Evolutionary conservation across 2,888 invertebrate genomes (phyloP).

Genomic region (Doris montereyensis): DNA sequence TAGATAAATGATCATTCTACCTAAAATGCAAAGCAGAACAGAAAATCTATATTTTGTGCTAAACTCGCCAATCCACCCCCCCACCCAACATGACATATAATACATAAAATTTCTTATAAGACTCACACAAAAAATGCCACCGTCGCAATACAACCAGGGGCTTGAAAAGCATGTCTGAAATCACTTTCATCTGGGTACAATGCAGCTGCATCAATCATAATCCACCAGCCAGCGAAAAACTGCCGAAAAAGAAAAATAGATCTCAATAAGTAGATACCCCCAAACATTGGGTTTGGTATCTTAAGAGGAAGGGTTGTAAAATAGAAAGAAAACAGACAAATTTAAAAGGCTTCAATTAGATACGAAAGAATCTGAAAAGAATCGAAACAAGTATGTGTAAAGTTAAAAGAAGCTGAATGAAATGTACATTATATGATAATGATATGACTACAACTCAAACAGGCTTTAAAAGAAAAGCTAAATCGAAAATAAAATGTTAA

Average conservation of each 20-base stretch:
- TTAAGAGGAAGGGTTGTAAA: too few relatives aligned
- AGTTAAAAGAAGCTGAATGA: too few relatives aligned
- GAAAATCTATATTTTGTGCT: neutral
- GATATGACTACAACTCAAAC: too few relatives aligned
- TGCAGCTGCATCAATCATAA: conserved; percentile 93
- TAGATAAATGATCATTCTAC: too few relatives aligned
- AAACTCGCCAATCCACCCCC: neutral
- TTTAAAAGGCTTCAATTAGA: neutral
- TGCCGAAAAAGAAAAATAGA: too few relatives aligned
- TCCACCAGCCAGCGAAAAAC: conserved; percentile 98
- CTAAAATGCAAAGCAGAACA: neutral
- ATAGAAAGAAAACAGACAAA: too few relatives aligned
- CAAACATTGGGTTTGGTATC: neutral
- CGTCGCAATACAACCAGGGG: conserved; percentile 95
- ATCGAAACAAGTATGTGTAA: neutral
- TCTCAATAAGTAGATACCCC: neutral
- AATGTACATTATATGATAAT: too few relatives aligned
- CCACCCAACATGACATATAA: neutral
- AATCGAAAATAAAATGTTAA: too few relatives aligned
- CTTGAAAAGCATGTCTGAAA: conserved; percentile 81
- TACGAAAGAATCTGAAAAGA: neutral
- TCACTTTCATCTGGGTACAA: conserved; percentile 78
- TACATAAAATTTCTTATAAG: neutral
- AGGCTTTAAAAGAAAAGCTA: too few relatives aligned
- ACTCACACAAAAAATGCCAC: conserved; percentile 92